phyloP scores from a whole-genome alignment of 2,113 vertebrate genomes.

The Malurus elegans region DNA sequence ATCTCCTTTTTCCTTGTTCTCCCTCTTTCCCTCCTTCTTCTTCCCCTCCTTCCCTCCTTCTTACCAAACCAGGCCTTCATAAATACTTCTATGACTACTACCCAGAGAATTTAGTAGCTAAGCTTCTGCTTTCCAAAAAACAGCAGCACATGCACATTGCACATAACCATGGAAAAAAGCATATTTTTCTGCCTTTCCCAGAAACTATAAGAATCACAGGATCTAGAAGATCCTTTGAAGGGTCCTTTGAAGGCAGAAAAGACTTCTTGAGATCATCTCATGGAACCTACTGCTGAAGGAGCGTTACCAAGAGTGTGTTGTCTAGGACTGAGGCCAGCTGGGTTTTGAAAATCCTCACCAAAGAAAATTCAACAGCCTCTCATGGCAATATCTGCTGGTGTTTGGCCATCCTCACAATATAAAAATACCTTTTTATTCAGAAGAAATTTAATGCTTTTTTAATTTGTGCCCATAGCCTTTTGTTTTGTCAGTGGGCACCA shows the following conservation, averaged over 20 bases:
- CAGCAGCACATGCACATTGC: not conserved
- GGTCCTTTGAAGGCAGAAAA: not conserved
- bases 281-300: not conserved
- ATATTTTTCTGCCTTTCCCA: not conserved
- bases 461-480: not conserved
- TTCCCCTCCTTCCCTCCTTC: not conserved
- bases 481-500: not conserved
- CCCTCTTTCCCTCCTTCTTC: not conserved
- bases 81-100: not conserved
- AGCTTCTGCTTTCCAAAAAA: not conserved
- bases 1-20: not conserved
- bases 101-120: not conserved
- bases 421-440: not conserved
- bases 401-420: not conserved
- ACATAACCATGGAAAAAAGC: not conserved
- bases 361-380: not conserved
- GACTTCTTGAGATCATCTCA: not conserved
- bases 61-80: not conserved
- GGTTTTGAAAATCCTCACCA: not conserved
- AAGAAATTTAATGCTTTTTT: not conserved
- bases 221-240: not conserved
- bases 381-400: not conserved
- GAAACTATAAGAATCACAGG: not conserved
- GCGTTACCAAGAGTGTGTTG: not conserved
- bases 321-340: accelerated